These are phyloP conservation scores for Stenchaetothrips biformis DNA, from an alignment of 2,888 invertebrate genomes.

Conservation along the genomic window DNA sequence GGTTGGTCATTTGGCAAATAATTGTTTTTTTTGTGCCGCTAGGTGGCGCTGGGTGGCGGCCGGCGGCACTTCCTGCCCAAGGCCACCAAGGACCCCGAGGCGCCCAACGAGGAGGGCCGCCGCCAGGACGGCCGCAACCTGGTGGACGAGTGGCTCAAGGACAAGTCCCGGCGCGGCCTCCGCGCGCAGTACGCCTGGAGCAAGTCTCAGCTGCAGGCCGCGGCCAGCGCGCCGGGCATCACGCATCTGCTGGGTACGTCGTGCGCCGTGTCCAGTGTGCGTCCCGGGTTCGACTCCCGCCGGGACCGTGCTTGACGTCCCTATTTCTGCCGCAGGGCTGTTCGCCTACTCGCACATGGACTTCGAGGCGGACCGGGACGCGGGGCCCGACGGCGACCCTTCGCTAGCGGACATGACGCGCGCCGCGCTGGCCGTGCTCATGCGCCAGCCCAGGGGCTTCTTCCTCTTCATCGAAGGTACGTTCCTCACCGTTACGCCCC, in stretches of 20 bases:
- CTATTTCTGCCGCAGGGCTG: slow-evolving; percentile 51
- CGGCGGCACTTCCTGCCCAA: slow-evolving; percentile 70
- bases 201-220: slow-evolving; percentile 59
- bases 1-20: neutral
- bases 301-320: neutral
- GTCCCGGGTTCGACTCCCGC: neutral
- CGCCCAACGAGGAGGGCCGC: slow-evolving; percentile 63
- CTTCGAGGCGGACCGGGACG: slow-evolving; percentile 68
- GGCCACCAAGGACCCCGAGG: slow-evolving; percentile 64
- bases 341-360: slow-evolving; percentile 76
- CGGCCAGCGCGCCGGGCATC: neutral
- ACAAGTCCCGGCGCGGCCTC: slow-evolving; percentile 63
- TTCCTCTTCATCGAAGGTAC: slow-evolving; percentile 70
- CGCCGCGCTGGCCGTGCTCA: slow-evolving; percentile 63
- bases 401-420: slow-evolving; percentile 72
- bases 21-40: slow-evolving; percentile 39
- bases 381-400: slow-evolving; percentile 63
- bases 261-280: neutral
- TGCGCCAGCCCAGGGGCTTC: slow-evolving; percentile 68
- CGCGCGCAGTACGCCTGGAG: slow-evolving; percentile 69
- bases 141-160: slow-evolving; percentile 73
- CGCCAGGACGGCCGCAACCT: slow-evolving; percentile 71
- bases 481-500: slow-evolving; percentile 35
- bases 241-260: neutral
- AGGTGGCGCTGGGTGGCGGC: slow-evolving; percentile 77